Conservation (phyloP, 2,888 invertebrate genomes). For the Strigamia transsilvanica region DNA sequence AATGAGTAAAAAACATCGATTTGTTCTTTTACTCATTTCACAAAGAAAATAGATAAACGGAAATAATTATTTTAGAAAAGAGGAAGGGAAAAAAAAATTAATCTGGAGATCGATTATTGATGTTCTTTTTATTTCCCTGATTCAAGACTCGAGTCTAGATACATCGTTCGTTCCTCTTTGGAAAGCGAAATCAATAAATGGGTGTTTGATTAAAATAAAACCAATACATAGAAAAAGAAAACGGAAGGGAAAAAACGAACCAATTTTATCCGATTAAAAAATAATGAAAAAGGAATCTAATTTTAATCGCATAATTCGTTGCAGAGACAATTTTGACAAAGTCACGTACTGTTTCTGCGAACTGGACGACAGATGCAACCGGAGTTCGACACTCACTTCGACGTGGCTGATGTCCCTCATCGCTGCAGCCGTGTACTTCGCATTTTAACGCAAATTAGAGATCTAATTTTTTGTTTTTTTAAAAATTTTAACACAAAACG, state of each 20-base stretch:
- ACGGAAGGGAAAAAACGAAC: neutral
- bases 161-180: neutral
- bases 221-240: neutral
- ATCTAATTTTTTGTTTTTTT: neutral
- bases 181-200: neutral
- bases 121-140: slow-evolving; percentile 2
- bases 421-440: neutral
- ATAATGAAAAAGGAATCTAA: neutral
- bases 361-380: slow-evolving; percentile 87
- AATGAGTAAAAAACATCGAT: neutral
- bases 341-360: slow-evolving; percentile 90
- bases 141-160: neutral
- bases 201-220: slow-evolving; percentile 18
- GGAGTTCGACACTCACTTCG: slow-evolving; percentile 56
- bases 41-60: neutral
- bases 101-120: too few relatives aligned
- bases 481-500: neutral
- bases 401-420: neutral
- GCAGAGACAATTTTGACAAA: slow-evolving; percentile 80
- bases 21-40: neutral
- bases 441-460: neutral
- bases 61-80: neutral
- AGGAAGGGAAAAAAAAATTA: neutral
- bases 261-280: neutral
- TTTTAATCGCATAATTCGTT: slow-evolving; percentile 53